phyloP scores from a whole-genome alignment of 2,113 vertebrate genomes.

The Corapipo altera region DNA sequence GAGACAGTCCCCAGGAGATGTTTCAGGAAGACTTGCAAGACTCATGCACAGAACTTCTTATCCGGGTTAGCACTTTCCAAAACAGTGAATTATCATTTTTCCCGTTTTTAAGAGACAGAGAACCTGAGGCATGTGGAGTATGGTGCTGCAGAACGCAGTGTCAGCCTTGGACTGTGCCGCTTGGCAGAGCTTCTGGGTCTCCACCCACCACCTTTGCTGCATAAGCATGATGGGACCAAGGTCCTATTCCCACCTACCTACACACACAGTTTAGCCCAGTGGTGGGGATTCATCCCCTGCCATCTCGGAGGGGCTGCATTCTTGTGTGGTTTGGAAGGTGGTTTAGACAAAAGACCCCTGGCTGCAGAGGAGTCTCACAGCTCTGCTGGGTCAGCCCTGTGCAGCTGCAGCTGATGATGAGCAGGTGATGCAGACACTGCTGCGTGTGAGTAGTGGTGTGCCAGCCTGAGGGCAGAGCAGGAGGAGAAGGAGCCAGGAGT shows the following conservation, averaged over 20 bases:
- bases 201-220: not conserved
- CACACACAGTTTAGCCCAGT: not conserved
- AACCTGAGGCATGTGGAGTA: not conserved
- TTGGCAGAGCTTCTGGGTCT: not conserved
- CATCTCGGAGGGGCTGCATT: not conserved
- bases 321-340: not conserved
- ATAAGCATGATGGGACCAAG: not conserved
- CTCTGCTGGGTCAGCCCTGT: not conserved
- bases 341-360: not conserved
- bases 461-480: not conserved
- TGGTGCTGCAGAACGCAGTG: not conserved
- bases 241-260: not conserved
- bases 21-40: not conserved
- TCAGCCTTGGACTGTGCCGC: not conserved
- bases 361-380: not conserved
- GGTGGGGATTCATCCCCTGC: not conserved
- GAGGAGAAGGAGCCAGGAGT: not conserved
- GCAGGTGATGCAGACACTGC: not conserved
- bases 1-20: not conserved
- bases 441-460: rapidly evolving
- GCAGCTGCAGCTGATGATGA: not conserved
- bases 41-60: not conserved
- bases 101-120: not conserved
- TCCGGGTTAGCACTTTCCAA: not conserved
- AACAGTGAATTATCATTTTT: not conserved